These are phyloP conservation scores for Leiothrix lutea DNA, from an alignment of 2,113 vertebrate species.

Conservation along the genomic window DNA sequence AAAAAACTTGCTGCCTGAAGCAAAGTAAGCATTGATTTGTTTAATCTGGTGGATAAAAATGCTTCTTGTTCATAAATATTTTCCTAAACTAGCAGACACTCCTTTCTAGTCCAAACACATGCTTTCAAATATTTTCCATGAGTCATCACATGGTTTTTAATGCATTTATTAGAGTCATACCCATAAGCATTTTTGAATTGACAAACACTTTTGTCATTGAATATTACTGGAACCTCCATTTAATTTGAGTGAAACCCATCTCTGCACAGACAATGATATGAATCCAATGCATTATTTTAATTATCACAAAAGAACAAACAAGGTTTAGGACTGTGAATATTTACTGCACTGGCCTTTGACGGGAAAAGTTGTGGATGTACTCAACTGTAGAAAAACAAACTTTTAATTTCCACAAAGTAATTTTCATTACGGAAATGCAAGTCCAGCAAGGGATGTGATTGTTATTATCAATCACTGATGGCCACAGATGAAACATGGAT, in stretches of 20 bases:
- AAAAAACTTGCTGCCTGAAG: neutral
- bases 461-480: neutral
- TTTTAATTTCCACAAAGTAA: neutral
- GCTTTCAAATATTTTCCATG: neutral
- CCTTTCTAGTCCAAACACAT: neutral
- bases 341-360: neutral
- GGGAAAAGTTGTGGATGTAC: neutral
- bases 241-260: neutral
- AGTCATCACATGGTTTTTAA: neutral
- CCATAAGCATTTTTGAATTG: neutral
- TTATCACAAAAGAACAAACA: neutral
- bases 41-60: neutral
- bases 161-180: neutral
- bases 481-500: neutral
- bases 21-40: neutral
- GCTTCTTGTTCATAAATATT: neutral
- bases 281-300: neutral
- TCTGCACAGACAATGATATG: neutral
- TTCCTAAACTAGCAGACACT: neutral
- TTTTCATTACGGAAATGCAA: neutral
- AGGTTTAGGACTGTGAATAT: neutral
- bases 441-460: neutral
- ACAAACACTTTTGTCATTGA: neutral
- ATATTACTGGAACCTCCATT: neutral
- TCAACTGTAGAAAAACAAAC: neutral